Evolutionary conservation across 2,113 vertebrate genomes (phyloP), one percentile per base, ranked within the genome.

Genomic region (Verasper variegatus): DNA sequence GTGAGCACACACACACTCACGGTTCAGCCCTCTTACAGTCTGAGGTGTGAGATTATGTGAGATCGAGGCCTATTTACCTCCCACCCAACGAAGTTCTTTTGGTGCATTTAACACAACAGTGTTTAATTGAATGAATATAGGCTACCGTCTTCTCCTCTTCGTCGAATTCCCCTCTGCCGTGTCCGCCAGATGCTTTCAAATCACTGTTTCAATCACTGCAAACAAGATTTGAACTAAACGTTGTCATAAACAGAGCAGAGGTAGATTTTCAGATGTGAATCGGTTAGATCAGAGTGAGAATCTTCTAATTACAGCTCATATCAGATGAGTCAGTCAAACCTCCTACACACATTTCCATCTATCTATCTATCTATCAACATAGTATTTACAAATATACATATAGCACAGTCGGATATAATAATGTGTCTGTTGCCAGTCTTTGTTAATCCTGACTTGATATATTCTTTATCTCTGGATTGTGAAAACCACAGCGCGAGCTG

Each of bases 21-120:
- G 3, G 58, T 57, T 82, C 71, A 79, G 40, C 61, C 80, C 63
- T 87, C 81, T 83, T 80, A 89, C 81, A 86, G 69, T 88, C 82
- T 81, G 87, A 90, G 73, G 83, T 89, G 89, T 86, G 84, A 90
- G 49, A 87, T 75, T 75, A 83, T 81, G 81, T 83, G 81, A 74
- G 79, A 90, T 82, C 69, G 78, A 3, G 24, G 58, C 58, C 17
- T 20, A 61, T 85, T 89, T 89, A 81, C 58, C 60, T 89, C 73
- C 82, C 83, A 88, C 87, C 81, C 83, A 78, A 73, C 42, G 59
- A 76, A 74, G 45, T 67, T 65, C 3, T 31, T 70, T 76, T 58
- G 26, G 35, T 77, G 63, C 23, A 6, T 76, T 78, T 83, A 37
- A 8, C 24, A 45, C 27, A 47, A 12, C 4, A 26, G 31, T 11